Conservation (phyloP, 2,888 invertebrate genomes). For the Lysandra coridon region DNA sequence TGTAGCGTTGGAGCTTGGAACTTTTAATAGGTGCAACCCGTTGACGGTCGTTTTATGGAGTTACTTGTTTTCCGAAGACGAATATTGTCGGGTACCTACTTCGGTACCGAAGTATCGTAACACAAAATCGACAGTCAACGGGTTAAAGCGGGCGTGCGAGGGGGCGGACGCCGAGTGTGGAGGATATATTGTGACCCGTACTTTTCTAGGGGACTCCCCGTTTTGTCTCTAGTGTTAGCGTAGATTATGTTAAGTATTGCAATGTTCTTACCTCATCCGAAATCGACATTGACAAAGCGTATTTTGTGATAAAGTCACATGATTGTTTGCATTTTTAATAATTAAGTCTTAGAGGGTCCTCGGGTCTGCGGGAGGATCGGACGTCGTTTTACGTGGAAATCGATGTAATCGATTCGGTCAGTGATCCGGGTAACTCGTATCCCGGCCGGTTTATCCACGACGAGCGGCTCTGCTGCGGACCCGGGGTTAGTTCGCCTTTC, state of each 20-base stretch:
- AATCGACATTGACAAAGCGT: slow-evolving; percentile 9
- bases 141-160: not conserved
- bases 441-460: not conserved
- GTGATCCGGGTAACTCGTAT: not conserved
- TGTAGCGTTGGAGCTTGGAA: not conserved
- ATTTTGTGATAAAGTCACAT: slow-evolving; percentile 26
- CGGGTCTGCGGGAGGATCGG: not conserved
- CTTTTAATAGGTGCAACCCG: not conserved
- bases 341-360: slow-evolving; percentile 12
- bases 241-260: slow-evolving; percentile 18
- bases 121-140: not conserved
- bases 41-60: not conserved
- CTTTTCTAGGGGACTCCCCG: slow-evolving; percentile 16
- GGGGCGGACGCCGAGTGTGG: not conserved
- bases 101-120: not conserved
- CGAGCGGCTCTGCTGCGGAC: not conserved
- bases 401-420: not conserved
- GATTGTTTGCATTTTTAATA: slow-evolving; percentile 29
- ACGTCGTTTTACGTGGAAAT: not conserved
- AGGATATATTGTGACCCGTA: not conserved
- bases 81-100: not conserved
- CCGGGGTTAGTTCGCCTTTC: not conserved
- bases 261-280: slow-evolving; percentile 28
- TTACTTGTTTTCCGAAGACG: not conserved
- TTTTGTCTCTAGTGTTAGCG: slow-evolving; percentile 29